These are phyloP conservation scores for Sipha flava DNA, from an alignment of 1,140 invertebrate genomes.

Conservation along the genomic window DNA sequence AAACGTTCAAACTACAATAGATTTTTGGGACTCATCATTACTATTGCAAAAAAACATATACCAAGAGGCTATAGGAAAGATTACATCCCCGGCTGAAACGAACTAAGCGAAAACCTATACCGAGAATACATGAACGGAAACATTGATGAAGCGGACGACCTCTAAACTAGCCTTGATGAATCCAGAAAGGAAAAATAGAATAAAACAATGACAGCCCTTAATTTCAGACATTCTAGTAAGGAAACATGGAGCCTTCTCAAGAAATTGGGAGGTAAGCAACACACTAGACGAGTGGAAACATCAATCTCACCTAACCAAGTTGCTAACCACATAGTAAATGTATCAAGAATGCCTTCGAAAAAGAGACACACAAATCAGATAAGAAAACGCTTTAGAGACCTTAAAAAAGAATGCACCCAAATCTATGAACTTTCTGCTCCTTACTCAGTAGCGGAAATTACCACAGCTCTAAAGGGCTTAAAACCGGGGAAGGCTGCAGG, in stretches of 20 bases:
- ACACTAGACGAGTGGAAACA: neutral
- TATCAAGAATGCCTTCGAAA: neutral
- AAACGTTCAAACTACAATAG: constrained; percentile 26
- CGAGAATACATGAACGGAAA: neutral
- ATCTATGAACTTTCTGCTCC: neutral
- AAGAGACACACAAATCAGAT: neutral
- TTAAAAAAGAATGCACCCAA: neutral
- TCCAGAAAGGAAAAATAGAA: constrained; percentile 1
- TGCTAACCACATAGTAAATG: constrained; percentile 12
- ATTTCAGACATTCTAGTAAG: constrained; percentile 1
- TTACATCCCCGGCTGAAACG: constrained; percentile 9
- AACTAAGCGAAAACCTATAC: neutral
- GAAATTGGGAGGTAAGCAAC: neutral
- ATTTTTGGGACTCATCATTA: constrained; percentile 3
- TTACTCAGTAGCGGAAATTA: neutral
- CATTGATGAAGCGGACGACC: constrained; percentile 5
- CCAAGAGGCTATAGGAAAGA: constrained; percentile 13
- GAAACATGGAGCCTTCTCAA: constrained; percentile 10
- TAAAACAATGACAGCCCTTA: neutral
- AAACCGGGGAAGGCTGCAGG: constrained; percentile 18
- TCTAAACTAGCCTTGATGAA: neutral
- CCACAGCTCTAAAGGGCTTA: constrained; percentile 1
- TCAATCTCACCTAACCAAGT: constrained; percentile 18
- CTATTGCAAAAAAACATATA: constrained; percentile 8
- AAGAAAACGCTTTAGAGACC: neutral